phyloP scores from a whole-genome alignment of 1,140 invertebrate species.

The Bombus soroeensis region DNA sequence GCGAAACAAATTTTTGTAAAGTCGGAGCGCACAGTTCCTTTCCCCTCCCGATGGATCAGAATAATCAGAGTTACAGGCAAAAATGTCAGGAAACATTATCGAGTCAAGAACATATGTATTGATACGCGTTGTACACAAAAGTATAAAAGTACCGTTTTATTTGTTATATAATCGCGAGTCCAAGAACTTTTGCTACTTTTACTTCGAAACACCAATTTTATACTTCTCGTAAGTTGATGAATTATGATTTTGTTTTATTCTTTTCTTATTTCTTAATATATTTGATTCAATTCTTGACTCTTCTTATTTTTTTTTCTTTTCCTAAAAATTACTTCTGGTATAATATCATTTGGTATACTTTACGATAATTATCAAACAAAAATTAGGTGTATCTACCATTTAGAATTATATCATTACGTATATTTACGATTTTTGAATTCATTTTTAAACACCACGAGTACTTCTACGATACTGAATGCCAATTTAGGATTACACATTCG shows the following conservation, averaged over 20 bases:
- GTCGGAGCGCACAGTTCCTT: conserved; percentile 80
- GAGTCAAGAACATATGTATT: conserved; percentile 53
- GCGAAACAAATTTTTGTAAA: conserved; percentile 78
- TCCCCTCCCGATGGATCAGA: conserved; percentile 66
- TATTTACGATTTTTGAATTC: conserved; percentile 17
- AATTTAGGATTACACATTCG: conserved; percentile 37
- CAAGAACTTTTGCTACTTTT: conserved; percentile 14
- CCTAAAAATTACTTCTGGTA: conserved; percentile 8
- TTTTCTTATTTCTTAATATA: neutral
- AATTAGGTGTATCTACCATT: conserved; percentile 20
- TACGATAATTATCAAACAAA: neutral
- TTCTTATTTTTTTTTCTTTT: neutral
- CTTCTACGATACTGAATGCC: conserved; percentile 53
- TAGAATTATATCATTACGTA: no score
- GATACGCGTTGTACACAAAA: neutral
- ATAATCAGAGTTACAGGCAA: conserved; percentile 62
- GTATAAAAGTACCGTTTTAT: neutral
- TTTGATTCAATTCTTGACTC: conserved; percentile 46
- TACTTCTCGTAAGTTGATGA: neutral
- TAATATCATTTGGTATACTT: neutral
- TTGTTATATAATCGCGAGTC: neutral
- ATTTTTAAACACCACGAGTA: conserved; percentile 49
- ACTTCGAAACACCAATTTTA: neutral
- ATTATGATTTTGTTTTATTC: conserved; percentile 15
- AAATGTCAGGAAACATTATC: conserved; percentile 66